Conservation (phyloP, 2,113 vertebrate species). For the Oxyura jamaicensis region DNA sequence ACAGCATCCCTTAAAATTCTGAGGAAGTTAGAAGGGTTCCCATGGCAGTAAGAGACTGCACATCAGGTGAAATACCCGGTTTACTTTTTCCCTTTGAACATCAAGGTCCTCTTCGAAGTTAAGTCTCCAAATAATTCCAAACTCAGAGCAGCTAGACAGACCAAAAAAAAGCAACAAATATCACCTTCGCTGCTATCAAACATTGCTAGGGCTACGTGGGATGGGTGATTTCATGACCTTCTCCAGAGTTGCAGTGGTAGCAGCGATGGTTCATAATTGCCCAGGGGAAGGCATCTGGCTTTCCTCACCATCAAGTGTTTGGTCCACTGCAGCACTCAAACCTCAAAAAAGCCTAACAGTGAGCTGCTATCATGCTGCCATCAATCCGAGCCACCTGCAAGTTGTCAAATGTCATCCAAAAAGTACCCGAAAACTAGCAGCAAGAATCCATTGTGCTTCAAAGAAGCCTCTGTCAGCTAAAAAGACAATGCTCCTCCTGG, state of each 20-base stretch:
- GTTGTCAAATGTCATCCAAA: neutral
- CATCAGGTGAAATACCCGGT: neutral
- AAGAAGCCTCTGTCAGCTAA: neutral
- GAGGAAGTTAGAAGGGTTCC: neutral
- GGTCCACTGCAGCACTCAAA: neutral
- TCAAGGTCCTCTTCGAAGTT: neutral
- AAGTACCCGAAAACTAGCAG: neutral
- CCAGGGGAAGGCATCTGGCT: neutral
- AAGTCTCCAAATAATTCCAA: neutral
- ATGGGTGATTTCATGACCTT: neutral
- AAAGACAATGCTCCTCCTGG: neutral
- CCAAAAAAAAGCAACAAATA: neutral
- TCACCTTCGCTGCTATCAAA: neutral
- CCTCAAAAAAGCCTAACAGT: fast-evolving
- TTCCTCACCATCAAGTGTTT: neutral
- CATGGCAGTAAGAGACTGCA: neutral
- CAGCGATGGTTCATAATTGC: neutral
- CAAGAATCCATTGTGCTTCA: neutral
- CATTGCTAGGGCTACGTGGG: neutral
- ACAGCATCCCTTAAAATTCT: neutral
- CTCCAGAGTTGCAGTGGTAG: neutral
- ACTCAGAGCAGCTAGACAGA: neutral
- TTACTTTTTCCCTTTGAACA: neutral
- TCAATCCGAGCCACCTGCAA: neutral
- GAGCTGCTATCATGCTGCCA: neutral